Evolutionary conservation across 2,888 invertebrate species (phyloP).

Genomic region (Harpalus rubripes): DNA sequence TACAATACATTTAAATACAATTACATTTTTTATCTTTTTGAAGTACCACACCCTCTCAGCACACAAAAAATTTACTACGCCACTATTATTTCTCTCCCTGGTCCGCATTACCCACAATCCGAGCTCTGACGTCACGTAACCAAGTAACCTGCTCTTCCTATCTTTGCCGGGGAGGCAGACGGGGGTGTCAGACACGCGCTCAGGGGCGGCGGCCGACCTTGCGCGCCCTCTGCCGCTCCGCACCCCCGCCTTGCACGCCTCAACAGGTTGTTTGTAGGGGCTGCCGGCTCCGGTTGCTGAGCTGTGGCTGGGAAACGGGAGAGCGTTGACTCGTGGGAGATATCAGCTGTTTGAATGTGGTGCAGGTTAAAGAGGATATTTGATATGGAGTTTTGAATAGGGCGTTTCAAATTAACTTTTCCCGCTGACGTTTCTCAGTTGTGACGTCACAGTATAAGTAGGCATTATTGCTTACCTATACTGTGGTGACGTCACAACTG

Average conservation of each 20-base stretch:
- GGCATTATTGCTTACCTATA: no score
- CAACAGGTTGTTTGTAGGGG: conserved; percentile 41
- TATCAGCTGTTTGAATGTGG: conserved; percentile 10
- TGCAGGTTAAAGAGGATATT: background rate
- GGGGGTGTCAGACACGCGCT: conserved; percentile 23
- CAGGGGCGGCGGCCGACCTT: conserved; percentile 46
- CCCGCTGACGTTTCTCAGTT: no score
- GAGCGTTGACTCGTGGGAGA: background rate
- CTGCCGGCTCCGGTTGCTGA: background rate
- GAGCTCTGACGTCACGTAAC: conserved; percentile 20
- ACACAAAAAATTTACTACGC: background rate
- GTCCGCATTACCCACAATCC: background rate
- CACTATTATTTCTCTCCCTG: background rate
- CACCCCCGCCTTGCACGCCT: conserved; percentile 26
- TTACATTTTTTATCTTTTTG: no score
- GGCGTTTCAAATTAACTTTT: no score
- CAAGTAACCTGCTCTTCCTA: conserved; percentile 29
- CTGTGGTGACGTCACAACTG: no score
- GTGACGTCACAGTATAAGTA: no score
- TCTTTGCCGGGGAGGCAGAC: background rate
- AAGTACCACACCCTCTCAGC: background rate
- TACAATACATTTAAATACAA: no score
- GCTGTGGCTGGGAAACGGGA: background rate
- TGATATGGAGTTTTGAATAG: no score
- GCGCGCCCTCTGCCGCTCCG: background rate